Evolutionary conservation across 2,797 vertebrate genomes (phyloP), one percentile per base, ranked within the genome.

Genomic region (Schizopygopsis pylzovi): DNA sequence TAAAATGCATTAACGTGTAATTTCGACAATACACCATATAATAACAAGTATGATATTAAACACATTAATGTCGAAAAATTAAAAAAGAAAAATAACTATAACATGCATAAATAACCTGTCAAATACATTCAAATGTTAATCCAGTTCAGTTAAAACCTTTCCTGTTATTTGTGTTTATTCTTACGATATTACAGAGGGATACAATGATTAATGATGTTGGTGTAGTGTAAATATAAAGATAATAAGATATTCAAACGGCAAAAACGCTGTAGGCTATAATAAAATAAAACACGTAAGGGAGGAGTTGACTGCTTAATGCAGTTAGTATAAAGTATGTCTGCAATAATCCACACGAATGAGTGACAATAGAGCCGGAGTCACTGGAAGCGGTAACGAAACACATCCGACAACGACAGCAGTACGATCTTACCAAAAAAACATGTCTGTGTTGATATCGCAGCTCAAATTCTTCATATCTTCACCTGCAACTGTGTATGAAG

Each of bases 341-440:
- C n/a, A 10, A 4, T 18, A n/a, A 49, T 12, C 6, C 8, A 39
- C 49, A 43, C 20, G 4, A 8, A 33, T 37, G 18, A 22, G 6
- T 33, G 9, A 52, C 33, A 56, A 20, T 3, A 20, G 2, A 25
- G 13, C 10, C 15, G 70, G 25, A 25, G n/a, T 9, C 70, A 25
- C 10, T 6, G 3, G 22, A 49, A 72, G 77, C 63, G 4, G 45
- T 4, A 10, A 49, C 22, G n/a, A 16, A 13, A 68, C 11, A 18
- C 39, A 67, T 16, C 20, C 13, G 10, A 25, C 39, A n/a, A 54
- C n/a, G 4, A 9, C 20, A 83, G 25, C 6, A 28, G 15, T 9
- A 16, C 22, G 22, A n/a, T 41, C 88, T 83, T 90, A 94, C 93
- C 92, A 82, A 79, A 70, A 3, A 61, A 61, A 70, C 92, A 93